These are phyloP conservation scores for Hirtodrosophila trivittata DNA, from an alignment of 2,888 invertebrate species.

Conservation along the genomic window DNA sequence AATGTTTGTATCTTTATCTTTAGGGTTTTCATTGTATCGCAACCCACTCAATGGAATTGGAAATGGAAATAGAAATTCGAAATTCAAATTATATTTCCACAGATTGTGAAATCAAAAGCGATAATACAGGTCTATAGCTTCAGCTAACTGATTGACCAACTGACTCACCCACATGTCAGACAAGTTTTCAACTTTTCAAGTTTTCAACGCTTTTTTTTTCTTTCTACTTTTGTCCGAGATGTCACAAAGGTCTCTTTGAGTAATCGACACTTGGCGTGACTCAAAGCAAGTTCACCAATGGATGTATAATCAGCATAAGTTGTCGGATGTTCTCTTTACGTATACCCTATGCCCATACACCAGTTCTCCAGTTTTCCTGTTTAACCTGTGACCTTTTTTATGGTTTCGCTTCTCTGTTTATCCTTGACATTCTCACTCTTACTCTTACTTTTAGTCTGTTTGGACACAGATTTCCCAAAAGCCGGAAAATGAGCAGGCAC, in stretches of 20 bases:
- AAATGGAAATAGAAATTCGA: neutral
- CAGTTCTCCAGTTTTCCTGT: no score
- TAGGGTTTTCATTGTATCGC: slow-evolving; percentile 4
- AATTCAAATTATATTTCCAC: slow-evolving; percentile 51
- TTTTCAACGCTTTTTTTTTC: neutral
- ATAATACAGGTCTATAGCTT: slow-evolving; percentile 10
- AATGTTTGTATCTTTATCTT: slow-evolving; percentile 30
- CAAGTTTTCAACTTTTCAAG: slow-evolving; percentile 48
- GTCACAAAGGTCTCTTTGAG: slow-evolving; percentile 31
- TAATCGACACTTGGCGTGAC: slow-evolving; percentile 47
- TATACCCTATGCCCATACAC: no score
- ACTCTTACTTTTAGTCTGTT: slow-evolving; percentile 35
- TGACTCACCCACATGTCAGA: slow-evolving; percentile 53
- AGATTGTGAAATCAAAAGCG: slow-evolving; percentile 66
- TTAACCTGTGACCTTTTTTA: slow-evolving; percentile 49
- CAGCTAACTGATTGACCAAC: slow-evolving; percentile 20
- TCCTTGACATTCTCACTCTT: slow-evolving; percentile 57
- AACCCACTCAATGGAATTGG: slow-evolving; percentile 26
- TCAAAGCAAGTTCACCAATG: slow-evolving; percentile 21
- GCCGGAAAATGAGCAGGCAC: slow-evolving; percentile 16
- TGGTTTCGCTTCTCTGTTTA: neutral
- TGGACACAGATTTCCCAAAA: slow-evolving; percentile 17
- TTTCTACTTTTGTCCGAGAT: slow-evolving; percentile 10
- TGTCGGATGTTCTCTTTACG: neutral
- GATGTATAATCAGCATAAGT: slow-evolving; percentile 18